Evolutionary conservation across 2,888 invertebrate genomes (phyloP), one percentile per base, ranked within the genome.

Genomic region (Incurvaria masculella): DNA sequence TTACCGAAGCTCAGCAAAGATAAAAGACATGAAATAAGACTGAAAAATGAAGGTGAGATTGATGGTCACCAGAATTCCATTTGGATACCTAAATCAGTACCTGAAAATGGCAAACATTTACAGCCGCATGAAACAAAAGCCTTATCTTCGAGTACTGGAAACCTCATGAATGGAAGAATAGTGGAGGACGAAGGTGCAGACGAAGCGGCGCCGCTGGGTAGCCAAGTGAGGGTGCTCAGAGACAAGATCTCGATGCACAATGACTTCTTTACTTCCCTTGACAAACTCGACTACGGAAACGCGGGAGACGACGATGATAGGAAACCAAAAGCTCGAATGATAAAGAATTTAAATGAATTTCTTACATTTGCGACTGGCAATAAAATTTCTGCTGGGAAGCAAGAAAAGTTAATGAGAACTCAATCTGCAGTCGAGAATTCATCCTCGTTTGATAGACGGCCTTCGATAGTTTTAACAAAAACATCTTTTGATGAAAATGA

Each of bases 271-370:
- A 78, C 82, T 8, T 83, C 84, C 1, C 62, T 83, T 49, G 85
- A 86, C 52, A 80, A 81, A 57, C 65, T 82, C 42, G 82, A 85
- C 51, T 61, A 61, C 44, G 53, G 65, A 16, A 61, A 54, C 56
- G 62, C 10, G 63, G 67, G 52, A 63, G 64, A 62, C 58, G 81
- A 68, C 57, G 64, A 58, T 48, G 61, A 51, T 55, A 71, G 58
- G 52, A 71, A 65, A 59, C 70, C 69, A 26, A 68, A 65, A 71
- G 72, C 72, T 55, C 80, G 62, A 63, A 70, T 69, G 72, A 89
- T 93, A 2, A 91, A 88, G 67, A 92, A 92, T 66, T 76, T 93
- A 33, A 91, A 91, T 60, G 92, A 93, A 69, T 92, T 93, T 64
- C 75, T 91, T 1, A 91, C 87, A 60, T 88, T 92, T 59, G 85